Evolutionary conservation across 2,888 invertebrate species (phyloP).

Genomic region (Chamaedrilus cognettii): DNA sequence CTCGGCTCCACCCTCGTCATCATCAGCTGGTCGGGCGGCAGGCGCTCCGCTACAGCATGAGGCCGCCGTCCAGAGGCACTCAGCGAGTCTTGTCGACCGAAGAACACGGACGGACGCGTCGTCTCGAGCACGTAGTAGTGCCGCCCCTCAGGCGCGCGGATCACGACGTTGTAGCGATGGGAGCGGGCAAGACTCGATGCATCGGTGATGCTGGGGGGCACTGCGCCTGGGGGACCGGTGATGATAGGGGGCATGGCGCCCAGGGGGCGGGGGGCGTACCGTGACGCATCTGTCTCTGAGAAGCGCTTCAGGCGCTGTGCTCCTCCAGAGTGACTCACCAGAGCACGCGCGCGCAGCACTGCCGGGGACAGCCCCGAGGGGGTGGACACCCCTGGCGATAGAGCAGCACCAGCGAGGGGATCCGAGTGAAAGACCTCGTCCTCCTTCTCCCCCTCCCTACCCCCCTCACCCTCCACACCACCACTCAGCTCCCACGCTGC

Average conservation of each 20-base stretch:
- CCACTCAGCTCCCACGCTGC: too few species aligned
- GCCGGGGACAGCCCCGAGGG: too few species aligned
- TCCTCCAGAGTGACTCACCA: too few species aligned
- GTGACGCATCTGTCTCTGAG: not conserved
- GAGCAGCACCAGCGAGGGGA: too few species aligned
- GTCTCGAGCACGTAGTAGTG: not conserved
- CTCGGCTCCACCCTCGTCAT: not conserved
- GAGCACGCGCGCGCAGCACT: too few species aligned
- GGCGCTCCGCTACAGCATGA: not conserved
- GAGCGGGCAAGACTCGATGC: not conserved
- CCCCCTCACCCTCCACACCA: too few species aligned
- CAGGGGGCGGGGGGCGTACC: not conserved
- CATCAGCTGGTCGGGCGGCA: not conserved
- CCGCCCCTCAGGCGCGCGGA: not conserved
- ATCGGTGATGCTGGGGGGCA: not conserved
- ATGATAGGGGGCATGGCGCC: not conserved
- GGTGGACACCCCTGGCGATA: too few species aligned
- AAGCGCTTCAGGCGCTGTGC: too few species aligned
- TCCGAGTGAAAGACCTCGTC: too few species aligned
- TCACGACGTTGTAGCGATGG: not conserved
- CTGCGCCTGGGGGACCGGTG: not conserved
- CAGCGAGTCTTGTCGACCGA: too few species aligned
- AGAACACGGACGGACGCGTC: not conserved
- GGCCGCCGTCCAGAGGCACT: not conserved
- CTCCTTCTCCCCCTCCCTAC: too few species aligned